phyloP scores from a whole-genome alignment of 2,797 vertebrate genomes.

The Sphaeramia orbicularis region DNA sequence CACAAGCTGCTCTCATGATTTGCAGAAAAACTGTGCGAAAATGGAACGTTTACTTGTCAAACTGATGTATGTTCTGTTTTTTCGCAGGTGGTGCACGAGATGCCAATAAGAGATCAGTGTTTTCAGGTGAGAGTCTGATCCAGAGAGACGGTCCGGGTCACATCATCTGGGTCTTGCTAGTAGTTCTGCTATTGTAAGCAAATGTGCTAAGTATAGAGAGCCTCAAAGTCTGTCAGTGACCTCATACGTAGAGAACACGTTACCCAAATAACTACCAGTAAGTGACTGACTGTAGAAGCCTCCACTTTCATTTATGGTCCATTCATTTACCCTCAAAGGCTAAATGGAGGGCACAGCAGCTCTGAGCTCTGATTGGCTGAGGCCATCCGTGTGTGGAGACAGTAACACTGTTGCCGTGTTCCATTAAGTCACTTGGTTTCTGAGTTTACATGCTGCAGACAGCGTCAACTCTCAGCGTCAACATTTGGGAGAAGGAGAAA shows the following conservation, averaged over 20 bases:
- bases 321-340: constrained; percentile 68
- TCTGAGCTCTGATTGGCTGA: constrained; percentile 62
- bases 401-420: constrained; percentile 67
- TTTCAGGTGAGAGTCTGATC: constrained; percentile 83
- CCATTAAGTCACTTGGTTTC: constrained; percentile 81
- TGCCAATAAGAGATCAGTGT: constrained; percentile 84
- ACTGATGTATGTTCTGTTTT: constrained; percentile 16
- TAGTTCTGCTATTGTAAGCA: constrained; percentile 35
- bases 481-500: constrained; percentile 75
- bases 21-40: neutral
- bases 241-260: constrained; percentile 62
- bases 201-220: constrained; percentile 39
- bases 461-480: constrained; percentile 76
- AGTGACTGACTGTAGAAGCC: constrained; percentile 55
- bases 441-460: constrained; percentile 78
- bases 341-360: constrained; percentile 62
- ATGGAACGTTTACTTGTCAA: neutral
- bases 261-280: constrained; percentile 64
- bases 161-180: constrained; percentile 10
- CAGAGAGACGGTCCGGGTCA: no score
- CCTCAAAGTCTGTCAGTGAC: constrained; percentile 68
- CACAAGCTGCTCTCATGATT: no score
- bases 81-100: constrained; percentile 82
- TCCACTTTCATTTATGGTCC: constrained; percentile 76
- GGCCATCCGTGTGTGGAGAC: constrained; percentile 58